Evolutionary conservation across 2,888 invertebrate species (phyloP).

Genomic region (Adelognathus sp.): DNA sequence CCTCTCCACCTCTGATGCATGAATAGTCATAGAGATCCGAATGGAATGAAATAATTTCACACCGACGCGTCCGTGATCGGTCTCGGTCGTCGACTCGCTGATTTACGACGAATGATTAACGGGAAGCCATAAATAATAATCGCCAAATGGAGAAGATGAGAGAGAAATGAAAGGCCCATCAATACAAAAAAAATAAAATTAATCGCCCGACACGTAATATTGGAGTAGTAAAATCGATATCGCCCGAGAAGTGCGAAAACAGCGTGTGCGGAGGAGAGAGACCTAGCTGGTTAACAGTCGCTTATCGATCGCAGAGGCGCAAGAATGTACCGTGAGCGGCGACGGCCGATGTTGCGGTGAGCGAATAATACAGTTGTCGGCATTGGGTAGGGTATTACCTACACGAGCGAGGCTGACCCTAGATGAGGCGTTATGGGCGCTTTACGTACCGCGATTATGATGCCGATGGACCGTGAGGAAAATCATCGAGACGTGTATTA

Average conservation of each 20-base stretch:
- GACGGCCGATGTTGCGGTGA: neutral
- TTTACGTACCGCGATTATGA: constrained; percentile 1
- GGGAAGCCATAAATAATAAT: too few relatives aligned
- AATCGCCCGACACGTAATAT: neutral
- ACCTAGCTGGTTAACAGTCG: constrained; percentile 21
- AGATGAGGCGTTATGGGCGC: neutral
- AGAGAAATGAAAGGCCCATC: neutral
- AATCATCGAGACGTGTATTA: constrained; percentile 12
- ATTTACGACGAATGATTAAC: too few relatives aligned
- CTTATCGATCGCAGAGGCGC: constrained; percentile 9
- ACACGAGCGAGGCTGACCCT: neutral
- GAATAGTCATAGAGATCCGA: neutral
- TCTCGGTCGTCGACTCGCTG: too few relatives aligned
- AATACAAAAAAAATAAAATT: neutral
- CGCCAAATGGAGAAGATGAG: too few relatives aligned
- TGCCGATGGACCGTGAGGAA: constrained; percentile 1
- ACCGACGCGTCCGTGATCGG: neutral
- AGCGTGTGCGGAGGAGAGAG: neutral
- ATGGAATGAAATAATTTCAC: constrained; percentile 14
- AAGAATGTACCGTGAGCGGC: neutral
- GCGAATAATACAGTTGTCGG: constrained; percentile 29
- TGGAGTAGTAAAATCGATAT: neutral
- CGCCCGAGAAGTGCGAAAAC: neutral
- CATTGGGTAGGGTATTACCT: constrained; percentile 31
- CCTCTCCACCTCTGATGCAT: constrained; percentile 21